Base-by-base conservation (phyloP, 2,888 invertebrate species). In the Epinotia brunnichana region DNA sequence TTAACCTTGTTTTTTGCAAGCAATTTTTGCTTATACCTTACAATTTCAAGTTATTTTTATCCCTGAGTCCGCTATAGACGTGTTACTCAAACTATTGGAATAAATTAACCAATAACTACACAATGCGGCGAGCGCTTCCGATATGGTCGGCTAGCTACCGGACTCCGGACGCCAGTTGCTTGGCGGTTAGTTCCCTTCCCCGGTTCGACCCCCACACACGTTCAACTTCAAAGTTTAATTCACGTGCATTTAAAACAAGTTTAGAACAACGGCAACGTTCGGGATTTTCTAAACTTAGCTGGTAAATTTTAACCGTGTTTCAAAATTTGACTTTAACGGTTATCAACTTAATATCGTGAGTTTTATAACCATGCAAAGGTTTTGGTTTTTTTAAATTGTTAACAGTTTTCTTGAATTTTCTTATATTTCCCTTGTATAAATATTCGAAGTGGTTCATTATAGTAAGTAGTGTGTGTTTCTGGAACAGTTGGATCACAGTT, bases 121-220 rank as follows among this genome's bases (percentile, higher is more conserved):
- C 87, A 87, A 89, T 85, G 86, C 83, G 77, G 81, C 82, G 77
- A 84, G 82, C 83, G 87, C 86, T 90, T 90, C 90, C 90, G 92
- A 90, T 85, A 90, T 88, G 92, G 87, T 90, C 81, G 80, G 89
- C 78, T 88, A 79, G 84, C 82, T 78, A 84, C 87, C 90, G 91
- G 90, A 88, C 89, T 57, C 67, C 69, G 69, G 68, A 74, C 69
- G 90, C 84, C 90, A 90, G 90, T 89, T 90, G 90, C 83, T 79
- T 80, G 87, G 81, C 89, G 89, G 90, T 91, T 91, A 92, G 92
- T 92, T 85, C 81, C 84, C 80, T 81, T 75, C 81, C 84, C 85
- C 87, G 89, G 83, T 88, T 89, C 85, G 86, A 90, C 90, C 91
- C 90, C 91, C 90, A 88, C 91, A 92, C 92, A 92, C 92, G 91